Percentiles rank a stretch among this genome's conserved stretches.
phyloP scores from a whole-genome alignment of 2,113 vertebrate genomes.

The Nycticebus coucang region DNA sequence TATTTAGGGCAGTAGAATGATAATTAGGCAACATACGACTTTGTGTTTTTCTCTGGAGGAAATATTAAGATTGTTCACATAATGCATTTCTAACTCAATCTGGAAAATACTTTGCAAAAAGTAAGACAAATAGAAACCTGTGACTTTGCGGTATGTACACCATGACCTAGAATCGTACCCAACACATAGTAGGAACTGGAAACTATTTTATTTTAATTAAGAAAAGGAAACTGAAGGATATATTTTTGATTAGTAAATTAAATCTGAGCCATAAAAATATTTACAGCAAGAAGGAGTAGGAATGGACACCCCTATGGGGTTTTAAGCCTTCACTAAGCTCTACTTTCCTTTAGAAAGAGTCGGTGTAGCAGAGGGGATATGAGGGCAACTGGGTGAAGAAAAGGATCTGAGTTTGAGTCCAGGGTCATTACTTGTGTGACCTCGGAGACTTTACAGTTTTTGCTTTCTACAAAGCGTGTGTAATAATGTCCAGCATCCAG shows the following conservation, averaged over 20 bases:
- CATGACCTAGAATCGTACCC: neutral
- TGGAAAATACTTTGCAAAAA: constrained; percentile 18
- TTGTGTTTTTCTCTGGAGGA: constrained; percentile 15
- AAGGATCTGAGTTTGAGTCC: neutral
- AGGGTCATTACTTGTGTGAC: neutral
- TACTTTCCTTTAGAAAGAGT: neutral
- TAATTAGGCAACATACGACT: constrained; percentile 39
- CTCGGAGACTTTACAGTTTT: neutral
- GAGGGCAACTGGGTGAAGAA: fast-evolving
- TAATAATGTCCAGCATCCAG: neutral
- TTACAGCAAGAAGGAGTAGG: neutral
- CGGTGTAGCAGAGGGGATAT: neutral
- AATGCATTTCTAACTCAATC: constrained; percentile 28
- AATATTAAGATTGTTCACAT: constrained; percentile 38
- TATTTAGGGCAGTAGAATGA: constrained; percentile 1
- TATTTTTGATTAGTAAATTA: constrained; percentile 4
- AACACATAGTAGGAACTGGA: neutral
- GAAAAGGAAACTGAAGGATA: constrained; percentile 2
- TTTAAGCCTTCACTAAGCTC: neutral
- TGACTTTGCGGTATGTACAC: neutral
- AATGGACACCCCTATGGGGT: neutral
- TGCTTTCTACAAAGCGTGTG: neutral
- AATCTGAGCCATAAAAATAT: neutral
- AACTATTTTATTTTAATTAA: neutral
- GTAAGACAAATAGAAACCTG: neutral